These are phyloP conservation scores for Trochalopteron elliotii DNA, from an alignment of 2,113 vertebrate genomes.

Conservation along the genomic window DNA sequence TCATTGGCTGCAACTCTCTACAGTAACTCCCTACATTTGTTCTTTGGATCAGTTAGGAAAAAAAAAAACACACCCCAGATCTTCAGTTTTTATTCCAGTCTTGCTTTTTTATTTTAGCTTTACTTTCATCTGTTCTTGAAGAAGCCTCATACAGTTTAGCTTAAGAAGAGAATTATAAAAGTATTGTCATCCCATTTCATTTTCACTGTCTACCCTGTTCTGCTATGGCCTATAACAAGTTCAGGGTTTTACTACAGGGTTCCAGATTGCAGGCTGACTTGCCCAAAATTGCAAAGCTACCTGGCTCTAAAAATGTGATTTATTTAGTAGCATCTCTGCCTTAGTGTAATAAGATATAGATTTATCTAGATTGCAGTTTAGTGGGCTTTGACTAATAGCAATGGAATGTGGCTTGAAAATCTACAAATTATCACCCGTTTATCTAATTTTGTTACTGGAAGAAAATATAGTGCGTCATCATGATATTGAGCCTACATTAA, in stretches of 20 bases:
- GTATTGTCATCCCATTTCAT: neutral
- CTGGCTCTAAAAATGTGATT: neutral
- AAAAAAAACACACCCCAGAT: fast-evolving
- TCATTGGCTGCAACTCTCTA: neutral
- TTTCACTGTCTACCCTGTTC: neutral
- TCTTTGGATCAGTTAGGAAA: neutral
- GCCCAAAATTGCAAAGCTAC: neutral
- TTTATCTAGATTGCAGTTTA: neutral
- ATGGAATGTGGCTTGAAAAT: neutral
- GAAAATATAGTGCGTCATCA: neutral
- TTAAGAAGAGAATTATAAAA: neutral
- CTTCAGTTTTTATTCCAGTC: neutral
- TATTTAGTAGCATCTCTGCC: neutral
- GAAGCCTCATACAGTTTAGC: neutral
- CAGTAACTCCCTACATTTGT: neutral
- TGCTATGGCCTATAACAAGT: neutral
- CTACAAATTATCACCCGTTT: neutral
- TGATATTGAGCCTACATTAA: neutral
- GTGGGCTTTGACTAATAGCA: neutral
- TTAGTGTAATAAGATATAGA: neutral
- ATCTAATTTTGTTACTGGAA: neutral
- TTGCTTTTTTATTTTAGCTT: neutral
- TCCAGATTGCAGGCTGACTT: neutral
- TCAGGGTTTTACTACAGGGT: neutral
- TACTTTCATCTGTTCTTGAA: neutral